Percentiles rank a stretch among this genome's conserved stretches.
Evolutionary conservation across 1,140 invertebrate genomes (phyloP).

Genomic region (Ceratina japonica): DNA sequence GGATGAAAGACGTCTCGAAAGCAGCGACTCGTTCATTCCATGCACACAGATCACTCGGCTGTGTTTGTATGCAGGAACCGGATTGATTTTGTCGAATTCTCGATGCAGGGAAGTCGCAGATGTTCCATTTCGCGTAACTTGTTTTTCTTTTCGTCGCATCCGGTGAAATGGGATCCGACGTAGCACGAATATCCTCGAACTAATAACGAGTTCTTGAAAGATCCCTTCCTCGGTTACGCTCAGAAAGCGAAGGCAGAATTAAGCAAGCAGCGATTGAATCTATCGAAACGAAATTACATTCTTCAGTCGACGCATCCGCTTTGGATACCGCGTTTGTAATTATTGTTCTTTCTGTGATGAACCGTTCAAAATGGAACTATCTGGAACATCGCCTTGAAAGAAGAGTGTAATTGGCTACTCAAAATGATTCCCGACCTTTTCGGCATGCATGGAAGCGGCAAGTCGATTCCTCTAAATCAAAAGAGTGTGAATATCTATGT

Average conservation of each 20-base stretch:
- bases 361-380: neutral
- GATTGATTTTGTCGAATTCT: neutral
- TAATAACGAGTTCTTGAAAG: neutral
- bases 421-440: no score
- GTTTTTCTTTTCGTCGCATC: slow-evolving; percentile 13
- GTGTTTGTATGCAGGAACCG: neutral
- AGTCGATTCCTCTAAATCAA: no score
- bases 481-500: no score
- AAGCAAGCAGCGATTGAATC: neutral
- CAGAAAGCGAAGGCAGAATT: slow-evolving; percentile 2
- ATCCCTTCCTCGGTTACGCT: neutral
- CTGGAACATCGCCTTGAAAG: no score
- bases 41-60: neutral
- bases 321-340: slow-evolving; percentile 1
- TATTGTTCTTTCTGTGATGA: neutral
- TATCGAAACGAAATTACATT: neutral
- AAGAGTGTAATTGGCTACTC: no score
- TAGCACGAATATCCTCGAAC: neutral
- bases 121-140: slow-evolving; percentile 8
- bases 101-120: slow-evolving; percentile 1
- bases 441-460: no score
- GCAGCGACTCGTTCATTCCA: neutral
- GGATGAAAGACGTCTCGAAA: neutral
- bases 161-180: neutral
- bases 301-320: neutral